Base-by-base conservation (phyloP, 2,113 vertebrate genomes). In the Astur gentilis region DNA sequence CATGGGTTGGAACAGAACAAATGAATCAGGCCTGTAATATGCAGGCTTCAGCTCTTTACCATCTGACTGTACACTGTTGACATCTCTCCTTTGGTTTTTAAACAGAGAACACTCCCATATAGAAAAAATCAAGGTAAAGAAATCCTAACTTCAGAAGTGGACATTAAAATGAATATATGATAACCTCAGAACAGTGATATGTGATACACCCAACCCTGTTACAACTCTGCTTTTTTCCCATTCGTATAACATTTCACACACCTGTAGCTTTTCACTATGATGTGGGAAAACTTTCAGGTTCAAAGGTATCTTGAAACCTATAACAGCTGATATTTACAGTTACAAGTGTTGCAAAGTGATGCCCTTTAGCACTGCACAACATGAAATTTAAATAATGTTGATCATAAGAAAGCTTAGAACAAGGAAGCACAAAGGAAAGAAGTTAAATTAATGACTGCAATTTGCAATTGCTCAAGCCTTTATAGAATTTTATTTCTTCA, bases 1-100 rank as follows among this genome's bases (percentile, higher is more conserved):
- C 83, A 69, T 66, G 89, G 83, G 87, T 62, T 96, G 96, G 54
- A 97, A 93, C 73, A 85, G 16, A 40, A 87, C 47, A 62, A 79
- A 94, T 97, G 81, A 95, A 77, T 95, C 87, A 95, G 83, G 44
- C 14, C 20, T 79, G 38, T 87, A 95, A 93, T 83, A 89, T 85
- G 93, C 77, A 95, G 49, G 66, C 69, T 95, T 94, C 81, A 89
- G 77, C 58, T 95, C 52, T 95, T 95, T 79, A 58, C 27, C 57
- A 49, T 60, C 72, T 89, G 80, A 87, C 83, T 76, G 64, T 61
- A 81, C 29, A 47, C 8, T 69, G 36, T 12, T 89, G 55, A 79
- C 4, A 1, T 75, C 57, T 90, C 38, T 71, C 44, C 42, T 78
- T 75, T 65, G 52, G 6, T 78, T 89, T 94, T 87, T 73, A 92